Percentiles rank a stretch among this genome's conserved stretches.
Conservation (phyloP, 2,888 invertebrate genomes). For the Eupeodes luniger region DNA sequence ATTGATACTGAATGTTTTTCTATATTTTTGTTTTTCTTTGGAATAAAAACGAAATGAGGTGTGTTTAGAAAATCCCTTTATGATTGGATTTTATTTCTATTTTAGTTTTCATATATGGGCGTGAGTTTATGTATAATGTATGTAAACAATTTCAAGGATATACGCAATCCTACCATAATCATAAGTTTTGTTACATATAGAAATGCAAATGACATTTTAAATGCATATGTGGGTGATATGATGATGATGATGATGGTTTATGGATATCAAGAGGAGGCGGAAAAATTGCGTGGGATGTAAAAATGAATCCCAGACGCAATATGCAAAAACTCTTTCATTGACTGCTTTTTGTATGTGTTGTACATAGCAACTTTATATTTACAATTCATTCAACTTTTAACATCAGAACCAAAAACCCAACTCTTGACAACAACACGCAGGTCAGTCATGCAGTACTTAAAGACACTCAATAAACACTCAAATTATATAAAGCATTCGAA, state of each 20-base stretch:
- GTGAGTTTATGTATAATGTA: background rate
- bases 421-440: constrained; percentile 61
- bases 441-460: constrained; percentile 41
- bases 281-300: background rate
- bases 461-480: constrained; percentile 68
- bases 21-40: constrained; percentile 2
- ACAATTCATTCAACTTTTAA: constrained; percentile 53
- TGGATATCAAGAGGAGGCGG: background rate
- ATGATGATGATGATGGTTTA: background rate
- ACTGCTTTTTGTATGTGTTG: constrained; percentile 30
- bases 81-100: constrained; percentile 46
- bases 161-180: no score
- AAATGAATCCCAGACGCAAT: constrained; percentile 16
- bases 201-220: constrained; percentile 14
- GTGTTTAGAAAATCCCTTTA: constrained; percentile 54
- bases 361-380: constrained; percentile 34
- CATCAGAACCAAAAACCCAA: background rate
- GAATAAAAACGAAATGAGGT: constrained; percentile 53
- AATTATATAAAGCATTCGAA: constrained; percentile 33
- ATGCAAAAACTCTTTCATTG: constrained; percentile 40
- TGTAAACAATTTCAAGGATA: constrained; percentile 43
- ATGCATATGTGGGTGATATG: background rate
- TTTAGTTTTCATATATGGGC: background rate
- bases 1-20: constrained; percentile 49
- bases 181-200: background rate